These are phyloP conservation scores for Chelon auratus DNA, from an alignment of 2,797 vertebrate genomes.

Conservation along the genomic window DNA sequence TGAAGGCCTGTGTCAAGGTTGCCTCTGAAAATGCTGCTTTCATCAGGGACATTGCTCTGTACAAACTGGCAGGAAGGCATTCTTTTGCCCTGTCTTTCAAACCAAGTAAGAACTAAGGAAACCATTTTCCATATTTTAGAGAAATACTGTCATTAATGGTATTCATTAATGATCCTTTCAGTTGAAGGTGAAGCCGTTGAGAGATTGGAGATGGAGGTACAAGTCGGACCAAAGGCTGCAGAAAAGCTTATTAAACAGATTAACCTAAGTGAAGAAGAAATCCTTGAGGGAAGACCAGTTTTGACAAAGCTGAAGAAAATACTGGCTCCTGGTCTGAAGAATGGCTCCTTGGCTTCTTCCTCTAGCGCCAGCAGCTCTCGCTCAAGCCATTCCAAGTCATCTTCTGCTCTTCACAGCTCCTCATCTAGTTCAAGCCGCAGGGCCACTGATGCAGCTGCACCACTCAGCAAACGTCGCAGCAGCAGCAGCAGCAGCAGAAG, in stretches of 20 bases:
- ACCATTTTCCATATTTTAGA: background rate
- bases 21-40: conserved; percentile 76
- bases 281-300: conserved; percentile 76
- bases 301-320: conserved; percentile 86
- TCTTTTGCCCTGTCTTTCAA: conserved; percentile 61
- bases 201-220: conserved; percentile 88
- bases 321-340: conserved; percentile 69
- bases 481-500: conserved; percentile 13
- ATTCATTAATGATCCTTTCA: conserved; percentile 53
- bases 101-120: conserved; percentile 77
- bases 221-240: conserved; percentile 83
- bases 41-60: conserved; percentile 68
- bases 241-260: conserved; percentile 83
- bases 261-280: conserved; percentile 65
- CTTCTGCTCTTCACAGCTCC: conserved; percentile 46
- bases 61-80: conserved; percentile 81
- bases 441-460: conserved; percentile 34
- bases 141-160: conserved; percentile 14
- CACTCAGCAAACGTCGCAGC: background rate
- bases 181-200: conserved; percentile 80
- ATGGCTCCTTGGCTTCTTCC: conserved; percentile 46
- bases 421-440: conserved; percentile 48
- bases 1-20: conserved; percentile 81
- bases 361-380: conserved; percentile 59
- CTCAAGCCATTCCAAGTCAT: conserved; percentile 68